These are phyloP conservation scores for Drosophila willistoni DNA, from an alignment of 1,140 invertebrate genomes.

Conservation along the genomic window DNA sequence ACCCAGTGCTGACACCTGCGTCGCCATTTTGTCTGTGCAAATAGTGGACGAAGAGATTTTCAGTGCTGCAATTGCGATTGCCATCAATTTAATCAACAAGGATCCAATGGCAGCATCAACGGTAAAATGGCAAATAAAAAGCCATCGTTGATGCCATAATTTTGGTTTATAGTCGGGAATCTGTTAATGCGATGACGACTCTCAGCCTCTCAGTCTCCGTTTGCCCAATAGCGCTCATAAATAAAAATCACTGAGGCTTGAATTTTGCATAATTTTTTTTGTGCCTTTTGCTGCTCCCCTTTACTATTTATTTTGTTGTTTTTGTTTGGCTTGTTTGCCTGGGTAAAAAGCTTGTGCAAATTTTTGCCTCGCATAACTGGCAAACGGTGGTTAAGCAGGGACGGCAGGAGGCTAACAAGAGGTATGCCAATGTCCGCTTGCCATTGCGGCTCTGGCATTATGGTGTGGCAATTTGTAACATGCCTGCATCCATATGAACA, in stretches of 20 bases:
- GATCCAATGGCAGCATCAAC: slow-evolving; percentile 24
- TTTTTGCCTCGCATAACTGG: slow-evolving; percentile 45
- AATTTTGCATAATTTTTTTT: slow-evolving; percentile 68
- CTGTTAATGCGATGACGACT: slow-evolving; percentile 74
- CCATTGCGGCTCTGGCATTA: slow-evolving; percentile 19
- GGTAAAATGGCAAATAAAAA: slow-evolving; percentile 62
- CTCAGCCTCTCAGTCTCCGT: slow-evolving; percentile 23
- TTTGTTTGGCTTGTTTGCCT: slow-evolving; percentile 24
- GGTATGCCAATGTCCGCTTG: slow-evolving; percentile 25
- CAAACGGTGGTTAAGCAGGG: not conserved
- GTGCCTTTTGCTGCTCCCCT: slow-evolving; percentile 3
- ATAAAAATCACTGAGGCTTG: slow-evolving; percentile 78
- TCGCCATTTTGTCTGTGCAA: slow-evolving; percentile 51
- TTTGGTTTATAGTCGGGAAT: slow-evolving; percentile 73
- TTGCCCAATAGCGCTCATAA: slow-evolving; percentile 60
- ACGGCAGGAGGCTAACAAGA: slow-evolving; percentile 12
- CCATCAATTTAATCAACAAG: slow-evolving; percentile 79
- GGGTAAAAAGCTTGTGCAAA: slow-evolving; percentile 55
- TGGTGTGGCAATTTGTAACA: slow-evolving; percentile 48
- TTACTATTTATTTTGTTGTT: slow-evolving; percentile 29
- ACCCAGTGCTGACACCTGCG: slow-evolving; percentile 38
- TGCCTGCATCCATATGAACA: slow-evolving; percentile 20
- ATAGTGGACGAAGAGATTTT: slow-evolving; percentile 23
- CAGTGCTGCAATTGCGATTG: slow-evolving; percentile 51
- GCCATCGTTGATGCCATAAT: slow-evolving; percentile 59